Evolutionary conservation across 1,140 invertebrate species (phyloP), one percentile per base, ranked within the genome.

Genomic region (Ceratoteleas bidentatus): DNA sequence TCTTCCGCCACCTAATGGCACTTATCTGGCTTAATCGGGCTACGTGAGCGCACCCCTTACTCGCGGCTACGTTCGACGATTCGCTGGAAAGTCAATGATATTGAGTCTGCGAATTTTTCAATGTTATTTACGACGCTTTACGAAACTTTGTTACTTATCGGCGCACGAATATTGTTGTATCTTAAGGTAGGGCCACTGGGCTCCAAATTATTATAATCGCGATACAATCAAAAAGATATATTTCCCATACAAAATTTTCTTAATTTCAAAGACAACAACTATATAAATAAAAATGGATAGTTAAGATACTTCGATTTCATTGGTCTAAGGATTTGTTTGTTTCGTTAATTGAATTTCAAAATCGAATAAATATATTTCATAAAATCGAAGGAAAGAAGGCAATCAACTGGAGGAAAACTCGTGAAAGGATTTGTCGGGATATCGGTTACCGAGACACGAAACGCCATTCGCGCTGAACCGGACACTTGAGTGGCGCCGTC

Each of bases 361-460:
- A 24, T 24, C 24, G 24, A 24, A 24, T 24, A n/a, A n/a, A n/a
- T n/a, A n/a, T n/a, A n/a, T n/a, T n/a, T n/a, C n/a, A n/a, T n/a
- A n/a, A n/a, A n/a, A n/a, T n/a, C n/a, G n/a, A n/a, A n/a, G n/a
- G n/a, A n/a, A n/a, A n/a, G n/a, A n/a, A n/a, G n/a, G n/a, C n/a
- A n/a, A n/a, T n/a, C n/a, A n/a, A n/a, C n/a, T n/a, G n/a, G n/a
- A n/a, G n/a, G n/a, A n/a, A n/a, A n/a, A n/a, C n/a, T 11, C 43
- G 64, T 45, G 13, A 14, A 33, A 34, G 54, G 72, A 61, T 74
- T 74, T 47, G 53, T 14, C 14, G 13, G 69, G 68, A 74, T 81
- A 81, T 74, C 62, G 69, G 78, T 81, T 69, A 81, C 15, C 24
- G 38, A 57, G 58, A 81, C 65, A 81, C 70, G 78, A 70, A 81